Percentiles rank a stretch among this genome's conserved stretches.
Conservation (phyloP, 2,113 vertebrate genomes). For the Crotalus horridus region DNA sequence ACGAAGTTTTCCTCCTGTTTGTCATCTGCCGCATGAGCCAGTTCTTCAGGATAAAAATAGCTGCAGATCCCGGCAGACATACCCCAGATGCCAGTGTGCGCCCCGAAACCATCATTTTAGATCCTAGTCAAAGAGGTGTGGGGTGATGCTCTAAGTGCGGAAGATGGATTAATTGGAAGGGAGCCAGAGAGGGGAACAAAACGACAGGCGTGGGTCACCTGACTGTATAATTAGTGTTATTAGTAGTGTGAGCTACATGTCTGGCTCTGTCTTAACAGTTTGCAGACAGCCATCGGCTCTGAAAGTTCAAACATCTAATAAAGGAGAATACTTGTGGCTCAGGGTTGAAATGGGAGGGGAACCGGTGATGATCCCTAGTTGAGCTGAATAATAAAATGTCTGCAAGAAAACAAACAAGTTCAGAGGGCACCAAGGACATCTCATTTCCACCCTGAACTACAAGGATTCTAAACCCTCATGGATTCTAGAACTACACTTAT, state of each 20-base stretch:
- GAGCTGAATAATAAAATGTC: background rate
- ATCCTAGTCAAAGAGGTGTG: slow-evolving; percentile 53
- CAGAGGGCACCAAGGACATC: background rate
- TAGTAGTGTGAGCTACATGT: slow-evolving; percentile 1
- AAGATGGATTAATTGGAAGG: slow-evolving; percentile 58
- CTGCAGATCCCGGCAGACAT: background rate
- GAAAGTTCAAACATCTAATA: background rate
- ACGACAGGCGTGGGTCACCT: slow-evolving; percentile 53
- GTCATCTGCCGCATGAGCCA: no score
- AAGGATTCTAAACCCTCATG: background rate
- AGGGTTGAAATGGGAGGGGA: background rate
- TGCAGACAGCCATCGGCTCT: background rate
- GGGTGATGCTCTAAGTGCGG: slow-evolving; percentile 52
- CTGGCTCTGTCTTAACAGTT: background rate
- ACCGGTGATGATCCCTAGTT: background rate
- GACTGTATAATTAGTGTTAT: slow-evolving; percentile 46
- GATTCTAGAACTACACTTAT: background rate
- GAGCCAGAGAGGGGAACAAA: slow-evolving; percentile 28
- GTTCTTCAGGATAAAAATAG: background rate
- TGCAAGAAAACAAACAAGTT: background rate
- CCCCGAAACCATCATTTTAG: background rate
- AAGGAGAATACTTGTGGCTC: background rate
- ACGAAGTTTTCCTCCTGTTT: background rate
- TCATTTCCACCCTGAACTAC: background rate
- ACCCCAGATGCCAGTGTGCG: background rate